These are phyloP conservation scores for Epizoanthus fatuus DNA, from an alignment of 92 coral and sea anemone genomes.

Conservation along the genomic window DNA sequence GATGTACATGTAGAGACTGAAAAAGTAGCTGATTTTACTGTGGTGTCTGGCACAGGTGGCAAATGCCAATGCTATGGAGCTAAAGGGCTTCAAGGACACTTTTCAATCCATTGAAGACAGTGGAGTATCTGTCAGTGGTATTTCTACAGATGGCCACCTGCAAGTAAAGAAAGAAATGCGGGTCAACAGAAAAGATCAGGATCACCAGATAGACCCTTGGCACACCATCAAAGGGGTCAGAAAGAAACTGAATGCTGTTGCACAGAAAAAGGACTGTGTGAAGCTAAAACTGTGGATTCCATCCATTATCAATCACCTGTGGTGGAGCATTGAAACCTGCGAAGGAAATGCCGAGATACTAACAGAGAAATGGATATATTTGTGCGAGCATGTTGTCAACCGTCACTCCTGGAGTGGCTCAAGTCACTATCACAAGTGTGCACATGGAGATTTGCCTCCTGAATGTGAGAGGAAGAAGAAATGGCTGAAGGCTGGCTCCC, in stretches of 20 bases:
- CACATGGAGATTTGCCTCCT: slow-evolving; percentile 35
- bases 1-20: slow-evolving; percentile 37
- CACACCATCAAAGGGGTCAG: slow-evolving; percentile 37
- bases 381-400: slow-evolving; percentile 21
- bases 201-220: slow-evolving; percentile 50
- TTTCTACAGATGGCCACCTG: too few relatives aligned
- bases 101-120: neutral
- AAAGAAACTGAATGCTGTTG: slow-evolving; percentile 27
- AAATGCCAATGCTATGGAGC: slow-evolving; percentile 60
- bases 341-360: slow-evolving; percentile 26
- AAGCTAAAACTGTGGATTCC: slow-evolving; percentile 24
- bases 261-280: slow-evolving; percentile 26
- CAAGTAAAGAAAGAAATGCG: too few relatives aligned
- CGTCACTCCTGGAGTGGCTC: slow-evolving; percentile 48
- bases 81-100: slow-evolving; percentile 30
- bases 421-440: slow-evolving; percentile 28
- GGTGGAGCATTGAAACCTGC: slow-evolving; percentile 44
- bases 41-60: slow-evolving; percentile 28
- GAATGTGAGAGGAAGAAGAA: slow-evolving; percentile 2
- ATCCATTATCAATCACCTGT: slow-evolving; percentile 40
- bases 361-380: slow-evolving; percentile 42
- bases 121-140: neutral
- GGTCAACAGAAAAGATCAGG: neutral
- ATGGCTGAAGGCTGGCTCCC: slow-evolving; percentile 48
- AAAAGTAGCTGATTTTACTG: slow-evolving; percentile 39